Base-by-base conservation (phyloP, 2,888 invertebrate genomes). In the Ormyrus nitidulus region DNA sequence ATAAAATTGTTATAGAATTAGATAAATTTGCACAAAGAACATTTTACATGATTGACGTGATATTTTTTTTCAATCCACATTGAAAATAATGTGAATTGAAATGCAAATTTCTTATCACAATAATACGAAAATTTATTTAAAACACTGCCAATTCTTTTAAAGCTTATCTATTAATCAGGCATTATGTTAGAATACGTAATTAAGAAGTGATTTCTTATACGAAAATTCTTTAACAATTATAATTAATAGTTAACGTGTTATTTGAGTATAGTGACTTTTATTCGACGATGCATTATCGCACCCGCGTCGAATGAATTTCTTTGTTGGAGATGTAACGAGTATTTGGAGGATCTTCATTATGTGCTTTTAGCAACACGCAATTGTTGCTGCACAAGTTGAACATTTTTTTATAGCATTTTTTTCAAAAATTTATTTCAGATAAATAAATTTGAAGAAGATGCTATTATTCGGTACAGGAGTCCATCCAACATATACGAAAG, bases 251-350 rank as follows among this genome's bases (percentile, higher is more conserved):
- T 34, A 34, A 78, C 66, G 46, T 5, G 10, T 54, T 51, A 2
- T 72, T 78, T 64, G 68, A 69, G 70, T 69, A 44, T 74, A 62
- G 53, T 13, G 11, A 19, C 53, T 66, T 34, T 34, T 70, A 66
- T 74, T 75, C 77, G 75, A 69, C 71, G 71, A 65, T 71, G 78
- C 61, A 78, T 81, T 78, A 74, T 75, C 78, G 78, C 78, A 81
- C 75, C 72, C 78, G 75, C 48, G 66, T 81, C 74, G 75, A 78
- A 78, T 48, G 59, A 62, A 73, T 73, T 75, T 73, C 64, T 77
- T 46, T 19, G 49, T 49, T 81, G 75, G 68, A 72, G 76, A 73
- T 81, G 76, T 79, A 71, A 66, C 62, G 74, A 80, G 75, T 76
- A 73, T 66, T 68, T 51, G 72, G 72, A 78, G 71, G 46, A 77